These are phyloP conservation scores for Phylloscopus trochiloides DNA, from an alignment of 2,113 vertebrate species.

Conservation along the genomic window DNA sequence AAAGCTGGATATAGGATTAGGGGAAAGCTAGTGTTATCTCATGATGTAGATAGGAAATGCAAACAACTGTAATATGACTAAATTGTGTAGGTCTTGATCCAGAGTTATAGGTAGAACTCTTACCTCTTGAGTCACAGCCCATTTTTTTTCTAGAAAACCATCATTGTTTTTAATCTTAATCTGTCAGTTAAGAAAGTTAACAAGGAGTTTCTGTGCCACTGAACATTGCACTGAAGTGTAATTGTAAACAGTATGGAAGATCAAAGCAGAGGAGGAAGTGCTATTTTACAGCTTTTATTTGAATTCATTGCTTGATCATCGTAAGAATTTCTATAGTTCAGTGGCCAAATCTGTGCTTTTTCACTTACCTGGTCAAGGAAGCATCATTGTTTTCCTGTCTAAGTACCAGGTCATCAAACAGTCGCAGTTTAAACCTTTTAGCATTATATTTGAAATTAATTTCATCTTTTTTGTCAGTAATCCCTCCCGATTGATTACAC, in stretches of 20 bases:
- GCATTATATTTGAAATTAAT: background rate
- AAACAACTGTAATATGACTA: background rate
- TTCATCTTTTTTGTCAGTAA: background rate
- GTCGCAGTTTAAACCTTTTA: background rate
- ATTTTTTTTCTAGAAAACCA: background rate
- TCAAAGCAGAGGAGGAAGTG: background rate
- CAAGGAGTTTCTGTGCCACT: background rate
- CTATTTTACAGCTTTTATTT: background rate
- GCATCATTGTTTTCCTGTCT: background rate
- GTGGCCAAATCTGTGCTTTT: background rate
- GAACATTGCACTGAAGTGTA: background rate
- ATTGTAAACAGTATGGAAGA: background rate
- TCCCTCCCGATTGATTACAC: conserved; percentile 8
- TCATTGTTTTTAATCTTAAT: background rate
- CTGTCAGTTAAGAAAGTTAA: background rate
- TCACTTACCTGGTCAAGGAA: background rate
- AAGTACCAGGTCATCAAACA: background rate
- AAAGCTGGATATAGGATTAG: background rate
- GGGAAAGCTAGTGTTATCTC: background rate
- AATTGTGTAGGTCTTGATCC: background rate
- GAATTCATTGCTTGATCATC: background rate
- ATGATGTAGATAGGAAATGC: background rate
- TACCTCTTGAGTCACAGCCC: background rate
- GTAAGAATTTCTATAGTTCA: background rate
- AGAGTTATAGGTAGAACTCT: background rate